These are phyloP conservation scores for Eclectus roratus DNA, from an alignment of 2,113 vertebrate species.

Conservation along the genomic window DNA sequence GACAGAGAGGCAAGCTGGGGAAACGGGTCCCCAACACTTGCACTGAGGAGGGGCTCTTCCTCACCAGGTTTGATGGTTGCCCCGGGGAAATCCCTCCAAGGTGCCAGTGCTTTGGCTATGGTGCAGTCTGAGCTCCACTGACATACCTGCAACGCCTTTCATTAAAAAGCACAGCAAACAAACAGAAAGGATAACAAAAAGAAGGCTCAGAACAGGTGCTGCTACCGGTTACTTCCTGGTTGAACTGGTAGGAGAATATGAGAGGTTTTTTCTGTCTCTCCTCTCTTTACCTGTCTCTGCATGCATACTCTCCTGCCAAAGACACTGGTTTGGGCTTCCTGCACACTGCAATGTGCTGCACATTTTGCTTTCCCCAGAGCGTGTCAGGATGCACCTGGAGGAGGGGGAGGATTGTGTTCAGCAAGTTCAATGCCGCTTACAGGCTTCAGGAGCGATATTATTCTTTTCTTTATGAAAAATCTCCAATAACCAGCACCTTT, in stretches of 20 bases:
- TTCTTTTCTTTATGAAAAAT: neutral
- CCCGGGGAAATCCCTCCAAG: neutral
- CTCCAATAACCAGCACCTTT: neutral
- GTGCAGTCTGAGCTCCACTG: neutral
- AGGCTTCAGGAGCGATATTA: neutral
- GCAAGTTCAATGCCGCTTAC: rapidly evolving
- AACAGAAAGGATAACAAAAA: neutral
- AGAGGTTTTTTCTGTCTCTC: neutral
- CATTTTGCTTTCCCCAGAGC: neutral
- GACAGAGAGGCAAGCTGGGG: neutral
- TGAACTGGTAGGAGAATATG: neutral
- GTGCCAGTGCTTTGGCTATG: neutral
- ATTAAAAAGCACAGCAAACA: neutral
- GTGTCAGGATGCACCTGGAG: neutral
- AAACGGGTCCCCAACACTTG: neutral
- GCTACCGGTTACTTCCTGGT: neutral
- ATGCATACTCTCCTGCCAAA: neutral
- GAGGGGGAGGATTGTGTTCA: neutral
- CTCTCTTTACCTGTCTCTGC: neutral
- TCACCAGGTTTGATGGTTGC: rapidly evolving
- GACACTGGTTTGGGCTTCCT: neutral
- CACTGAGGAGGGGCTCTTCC: neutral
- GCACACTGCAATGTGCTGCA: rapidly evolving
- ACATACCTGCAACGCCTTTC: neutral
- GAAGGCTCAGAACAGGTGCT: neutral